phyloP scores from a whole-genome alignment of 2,113 vertebrate species.

The Struthidea cinerea region DNA sequence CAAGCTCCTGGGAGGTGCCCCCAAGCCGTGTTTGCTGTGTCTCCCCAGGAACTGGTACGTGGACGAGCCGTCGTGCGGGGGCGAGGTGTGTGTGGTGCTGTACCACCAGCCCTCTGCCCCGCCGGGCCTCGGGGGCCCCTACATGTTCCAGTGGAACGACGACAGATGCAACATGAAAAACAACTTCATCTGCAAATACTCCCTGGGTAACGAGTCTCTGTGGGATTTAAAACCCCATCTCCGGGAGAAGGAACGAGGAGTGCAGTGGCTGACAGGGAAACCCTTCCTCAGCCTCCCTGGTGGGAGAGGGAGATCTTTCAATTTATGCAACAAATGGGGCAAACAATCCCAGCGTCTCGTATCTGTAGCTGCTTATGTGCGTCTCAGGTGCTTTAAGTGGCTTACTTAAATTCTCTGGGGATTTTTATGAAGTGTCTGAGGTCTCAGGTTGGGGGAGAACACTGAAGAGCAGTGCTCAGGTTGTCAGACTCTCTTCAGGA shows the following conservation, averaged over 20 bases:
- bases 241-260: background rate
- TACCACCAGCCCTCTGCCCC: conserved; percentile 84
- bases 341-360: background rate
- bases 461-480: background rate
- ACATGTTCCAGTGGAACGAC: conserved; percentile 91
- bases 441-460: background rate
- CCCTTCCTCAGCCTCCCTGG: background rate
- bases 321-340: background rate
- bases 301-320: background rate
- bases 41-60: conserved; percentile 88
- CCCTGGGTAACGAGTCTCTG: conserved; percentile 72
- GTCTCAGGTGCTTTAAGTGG: background rate
- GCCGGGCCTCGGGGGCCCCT: conserved; percentile 73
- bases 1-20: background rate
- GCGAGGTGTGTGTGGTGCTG: conserved; percentile 88
- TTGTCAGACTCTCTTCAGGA: background rate
- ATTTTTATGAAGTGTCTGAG: background rate
- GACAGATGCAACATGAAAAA: conserved; percentile 90
- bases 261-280: background rate
- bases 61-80: conserved; percentile 91
- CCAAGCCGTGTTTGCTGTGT: background rate
- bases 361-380: background rate
- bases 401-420: background rate
- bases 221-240: background rate
- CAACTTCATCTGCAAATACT: conserved; percentile 97